Evolutionary conservation across 2,797 vertebrate genomes (phyloP), one percentile per base, ranked within the genome.

Genomic region (Arrhamphus sclerolepis): DNA sequence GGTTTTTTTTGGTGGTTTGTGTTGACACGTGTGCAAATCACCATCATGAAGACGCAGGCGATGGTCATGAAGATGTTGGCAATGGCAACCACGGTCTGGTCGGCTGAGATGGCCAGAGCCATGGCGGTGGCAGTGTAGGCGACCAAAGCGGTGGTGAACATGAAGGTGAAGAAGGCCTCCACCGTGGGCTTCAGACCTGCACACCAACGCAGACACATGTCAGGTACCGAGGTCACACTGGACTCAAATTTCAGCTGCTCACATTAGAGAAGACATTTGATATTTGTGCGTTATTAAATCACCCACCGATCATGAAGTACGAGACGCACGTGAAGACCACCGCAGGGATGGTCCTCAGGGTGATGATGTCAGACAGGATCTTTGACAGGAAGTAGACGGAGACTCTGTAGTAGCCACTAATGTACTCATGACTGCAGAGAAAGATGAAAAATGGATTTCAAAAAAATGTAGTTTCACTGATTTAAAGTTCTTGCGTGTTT

Each of bases 341-440:
- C 66, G 93, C 91, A 0, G 95, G 96, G 14, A 97, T 0, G 18
- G 94, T 92, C 72, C 96, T 94, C 72, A 98, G 88, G 0, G 94
- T 93, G 21, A 98, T 47, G 71, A 99, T 91, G 68, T 99, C 97
- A 51, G 94, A 93, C 29, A 96, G 74, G 20, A 98, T 70, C 83
- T 97, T 98, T 17, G 84, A 90, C 79, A 98, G 90, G 88, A 97
- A 99, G 82, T 98, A 99, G 1, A 93, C 92, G 0, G 95, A 96
- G 1, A 92, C 77, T 60, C 96, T 85, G 89, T 99, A 98, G 81
- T 98, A 99, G 0, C 97, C 97, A 28, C 96, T 97, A 87, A 97
- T 97, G 13, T 95, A 97, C 76, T 99, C 97, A 1, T 99, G 97
- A 59, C 97, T 99, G 85, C 0, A 72, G 50, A 47, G 7, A 66